These are phyloP conservation scores for Pollenia amentaria DNA, from an alignment of 2,888 invertebrate genomes.

Conservation along the genomic window DNA sequence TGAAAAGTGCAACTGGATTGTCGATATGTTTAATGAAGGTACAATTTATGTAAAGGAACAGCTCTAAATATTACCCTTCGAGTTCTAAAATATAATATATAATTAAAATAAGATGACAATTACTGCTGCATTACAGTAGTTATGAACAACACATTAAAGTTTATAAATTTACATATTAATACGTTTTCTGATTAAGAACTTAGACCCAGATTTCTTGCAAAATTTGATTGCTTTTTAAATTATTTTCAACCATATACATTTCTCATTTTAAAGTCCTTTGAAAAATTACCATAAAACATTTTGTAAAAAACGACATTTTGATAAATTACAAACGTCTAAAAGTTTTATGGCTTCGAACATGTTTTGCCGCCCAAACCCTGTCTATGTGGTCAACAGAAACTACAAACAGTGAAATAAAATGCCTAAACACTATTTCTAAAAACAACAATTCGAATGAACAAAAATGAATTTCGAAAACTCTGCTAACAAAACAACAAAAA, in stretches of 20 bases:
- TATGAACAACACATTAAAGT: too few relatives aligned
- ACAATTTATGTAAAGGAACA: too few relatives aligned
- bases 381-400: not conserved
- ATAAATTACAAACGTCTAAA: conserved; percentile 53
- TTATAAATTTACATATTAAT: too few relatives aligned
- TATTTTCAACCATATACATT: not conserved
- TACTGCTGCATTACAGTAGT: too few relatives aligned
- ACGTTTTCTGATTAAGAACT: too few relatives aligned
- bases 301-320: conserved; percentile 9
- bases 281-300: conserved; percentile 2
- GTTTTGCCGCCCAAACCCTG: not conserved
- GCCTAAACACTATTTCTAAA: conserved; percentile 23
- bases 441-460: conserved; percentile 1
- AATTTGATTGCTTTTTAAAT: not conserved
- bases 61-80: too few relatives aligned
- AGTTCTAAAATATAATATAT: too few relatives aligned
- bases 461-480: conserved; percentile 6
- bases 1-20: too few relatives aligned
- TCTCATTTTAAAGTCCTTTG: not conserved
- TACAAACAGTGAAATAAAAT: conserved; percentile 8
- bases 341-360: conserved; percentile 45
- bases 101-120: too few relatives aligned
- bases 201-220: too few relatives aligned
- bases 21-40: too few relatives aligned
- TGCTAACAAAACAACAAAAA: not conserved